Evolutionary conservation across 1,140 invertebrate genomes (phyloP).

Genomic region (Piezodorus guildinii): DNA sequence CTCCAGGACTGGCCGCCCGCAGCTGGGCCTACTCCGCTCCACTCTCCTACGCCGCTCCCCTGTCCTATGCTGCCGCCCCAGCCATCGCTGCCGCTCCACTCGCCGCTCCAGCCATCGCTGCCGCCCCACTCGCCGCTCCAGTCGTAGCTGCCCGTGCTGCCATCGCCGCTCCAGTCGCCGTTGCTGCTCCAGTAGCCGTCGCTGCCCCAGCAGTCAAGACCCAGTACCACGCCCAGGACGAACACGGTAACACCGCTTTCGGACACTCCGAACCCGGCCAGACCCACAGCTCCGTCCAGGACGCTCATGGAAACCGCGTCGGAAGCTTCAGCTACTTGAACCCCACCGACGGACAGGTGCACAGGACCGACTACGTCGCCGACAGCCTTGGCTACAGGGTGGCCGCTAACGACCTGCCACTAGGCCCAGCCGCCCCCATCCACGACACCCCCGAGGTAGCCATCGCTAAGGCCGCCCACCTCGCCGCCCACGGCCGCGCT

Average conservation of each 20-base stretch:
- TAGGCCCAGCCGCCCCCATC: not conserved
- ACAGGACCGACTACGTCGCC: slow-evolving; percentile 41
- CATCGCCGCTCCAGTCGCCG: slow-evolving; percentile 18
- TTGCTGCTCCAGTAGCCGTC: slow-evolving; percentile 26
- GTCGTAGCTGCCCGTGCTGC: slow-evolving; percentile 2
- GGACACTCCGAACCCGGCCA: slow-evolving; percentile 44
- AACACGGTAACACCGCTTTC: slow-evolving; percentile 43
- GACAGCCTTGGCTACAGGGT: slow-evolving; percentile 42
- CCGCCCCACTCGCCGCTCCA: slow-evolving; percentile 23
- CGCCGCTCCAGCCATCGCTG: slow-evolving; percentile 28
- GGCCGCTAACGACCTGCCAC: slow-evolving; percentile 39
- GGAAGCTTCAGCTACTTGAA: slow-evolving; percentile 44
- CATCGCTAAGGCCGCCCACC: slow-evolving; percentile 30
- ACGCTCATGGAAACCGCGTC: slow-evolving; percentile 36
- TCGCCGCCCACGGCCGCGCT: slow-evolving; percentile 15
- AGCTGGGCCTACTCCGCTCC: slow-evolving; percentile 19
- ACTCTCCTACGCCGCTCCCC: slow-evolving; percentile 19
- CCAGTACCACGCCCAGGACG: slow-evolving; percentile 46
- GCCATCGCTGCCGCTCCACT: slow-evolving; percentile 22
- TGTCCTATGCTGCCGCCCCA: slow-evolving; percentile 23
- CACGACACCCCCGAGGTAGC: slow-evolving; percentile 23
- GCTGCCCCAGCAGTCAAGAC: slow-evolving; percentile 30
- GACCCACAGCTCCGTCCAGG: slow-evolving; percentile 38
- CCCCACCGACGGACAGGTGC: slow-evolving; percentile 38
- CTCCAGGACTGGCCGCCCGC: slow-evolving; percentile 33